Percentiles rank a stretch among this genome's conserved stretches.
Evolutionary conservation across 2,888 invertebrate species (phyloP).

Genomic region (Operophtera brumata): DNA sequence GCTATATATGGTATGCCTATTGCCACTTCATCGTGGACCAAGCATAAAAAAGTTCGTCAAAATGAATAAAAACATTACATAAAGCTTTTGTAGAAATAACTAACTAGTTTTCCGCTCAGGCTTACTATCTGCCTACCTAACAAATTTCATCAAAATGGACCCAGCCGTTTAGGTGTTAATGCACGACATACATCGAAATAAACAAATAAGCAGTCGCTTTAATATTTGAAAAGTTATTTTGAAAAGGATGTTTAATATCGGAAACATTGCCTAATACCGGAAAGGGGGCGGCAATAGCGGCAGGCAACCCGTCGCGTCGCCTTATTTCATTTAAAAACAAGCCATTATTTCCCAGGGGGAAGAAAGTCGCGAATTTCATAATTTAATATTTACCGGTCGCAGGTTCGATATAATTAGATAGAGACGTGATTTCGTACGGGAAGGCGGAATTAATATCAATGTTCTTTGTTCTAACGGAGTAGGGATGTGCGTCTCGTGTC

Average conservation of each 20-base stretch:
- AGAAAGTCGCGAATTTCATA: constrained; percentile 71
- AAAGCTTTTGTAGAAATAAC: too few species aligned
- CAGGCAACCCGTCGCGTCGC: constrained; percentile 43
- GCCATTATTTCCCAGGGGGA: constrained; percentile 70
- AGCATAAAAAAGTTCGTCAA: too few species aligned
- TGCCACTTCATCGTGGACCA: too few species aligned
- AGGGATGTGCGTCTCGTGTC: constrained; percentile 42
- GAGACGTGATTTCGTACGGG: constrained; percentile 76
- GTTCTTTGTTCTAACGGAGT: constrained; percentile 62
- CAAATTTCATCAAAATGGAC: too few species aligned
- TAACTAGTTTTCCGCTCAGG: too few species aligned
- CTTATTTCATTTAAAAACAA: constrained; percentile 72
- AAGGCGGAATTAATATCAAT: constrained; percentile 78
- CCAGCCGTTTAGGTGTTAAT: too few species aligned
- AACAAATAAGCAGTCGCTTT: too few species aligned
- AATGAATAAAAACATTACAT: too few species aligned
- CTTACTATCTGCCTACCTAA: too few species aligned
- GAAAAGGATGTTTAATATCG: constrained; percentile 16
- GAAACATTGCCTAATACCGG: constrained; percentile 21
- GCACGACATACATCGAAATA: too few species aligned
- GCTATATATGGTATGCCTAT: too few species aligned
- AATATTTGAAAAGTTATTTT: too few species aligned
- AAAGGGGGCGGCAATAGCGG: constrained; percentile 19
- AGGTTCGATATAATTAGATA: constrained; percentile 78
- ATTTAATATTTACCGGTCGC: constrained; percentile 74